Evolutionary conservation across 2,113 vertebrate genomes (phyloP), one percentile per base, ranked within the genome.

Genomic region (Ciconia boyciana): DNA sequence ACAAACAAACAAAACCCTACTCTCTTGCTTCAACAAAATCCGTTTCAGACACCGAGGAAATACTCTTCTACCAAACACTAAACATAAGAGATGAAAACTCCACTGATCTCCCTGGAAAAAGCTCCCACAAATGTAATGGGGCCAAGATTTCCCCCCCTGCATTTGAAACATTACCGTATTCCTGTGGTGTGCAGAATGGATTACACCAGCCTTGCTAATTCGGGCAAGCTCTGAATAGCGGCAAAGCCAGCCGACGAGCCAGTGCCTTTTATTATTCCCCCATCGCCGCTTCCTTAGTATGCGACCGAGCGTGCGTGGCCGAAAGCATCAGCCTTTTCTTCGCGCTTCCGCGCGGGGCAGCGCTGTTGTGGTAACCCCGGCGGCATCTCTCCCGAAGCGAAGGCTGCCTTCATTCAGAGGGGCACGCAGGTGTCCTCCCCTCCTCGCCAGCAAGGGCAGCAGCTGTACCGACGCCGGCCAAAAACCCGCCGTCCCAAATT

Each of bases 401-500:
- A 91, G 61, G 95, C 91, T 96, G 94, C 55, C 87, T 94, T 62
- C 87, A 74, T 95, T 95, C 91, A 89, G 2, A 84, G 51, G 44
- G 39, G 3, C 65, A n/a, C 4, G 15, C 94, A 95, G 94, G 91
- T 89, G 94, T 87, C 93, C 81, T 77, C 72, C 68, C 68, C 78
- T 81, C 49, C 68, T 43, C 7, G 34, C 86, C 89, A 93, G 72
- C 85, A 39, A 78, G 80, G 55, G 61, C 22, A 1, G 76, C 91
- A 95, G 94, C 94, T 96, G 77, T 51, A 55, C 51, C 3, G 0
- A 12, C 1, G 0, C 1, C 16, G 0, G 69, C 78, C 82, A 90
- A 93, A 94, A 70, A 29, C 11, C n/a, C 2, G 0, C 0, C 0
- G 36, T 41, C 44, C 83, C 2, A 0, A 54, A 11, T 0, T 1